Percentiles rank a stretch among this genome's conserved stretches.
These are phyloP conservation scores for Corythornis cristatus DNA, from an alignment of 2,113 vertebrate genomes.

Conservation along the genomic window DNA sequence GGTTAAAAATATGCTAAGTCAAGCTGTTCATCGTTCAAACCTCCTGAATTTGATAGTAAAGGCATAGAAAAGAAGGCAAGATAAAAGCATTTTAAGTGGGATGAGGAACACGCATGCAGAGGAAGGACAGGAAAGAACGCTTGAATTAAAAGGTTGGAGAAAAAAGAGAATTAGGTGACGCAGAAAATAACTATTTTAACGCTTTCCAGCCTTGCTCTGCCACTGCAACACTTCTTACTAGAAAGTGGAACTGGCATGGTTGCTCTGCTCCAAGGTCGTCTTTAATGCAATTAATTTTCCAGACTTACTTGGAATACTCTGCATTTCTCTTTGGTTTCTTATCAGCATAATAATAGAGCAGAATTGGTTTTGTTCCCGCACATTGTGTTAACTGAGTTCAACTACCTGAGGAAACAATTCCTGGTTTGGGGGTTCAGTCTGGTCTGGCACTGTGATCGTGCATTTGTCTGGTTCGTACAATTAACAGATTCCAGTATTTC, in stretches of 20 bases:
- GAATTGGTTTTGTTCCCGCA: neutral
- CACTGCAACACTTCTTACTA: conserved; percentile 11
- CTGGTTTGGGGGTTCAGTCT: neutral
- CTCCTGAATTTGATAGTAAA: conserved; percentile 82
- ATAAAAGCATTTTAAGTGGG: conserved; percentile 78
- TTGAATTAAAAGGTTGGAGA: conserved; percentile 40
- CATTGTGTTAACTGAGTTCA: neutral
- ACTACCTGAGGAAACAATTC: conserved; percentile 34
- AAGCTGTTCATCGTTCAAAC: conserved; percentile 81
- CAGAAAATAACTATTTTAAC: conserved; percentile 35
- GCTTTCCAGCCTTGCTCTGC: neutral
- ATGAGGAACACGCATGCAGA: conserved; percentile 38
- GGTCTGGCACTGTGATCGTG: neutral
- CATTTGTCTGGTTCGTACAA: neutral
- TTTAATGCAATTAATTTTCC: conserved; percentile 58
- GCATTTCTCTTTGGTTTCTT: neutral
- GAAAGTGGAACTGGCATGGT: conserved; percentile 24
- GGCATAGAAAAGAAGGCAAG: conserved; percentile 77
- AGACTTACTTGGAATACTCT: conserved; percentile 24
- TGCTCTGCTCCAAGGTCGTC: neutral
- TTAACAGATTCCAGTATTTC: neutral
- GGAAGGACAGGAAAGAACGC: conserved; percentile 53
- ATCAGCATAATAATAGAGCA: neutral
- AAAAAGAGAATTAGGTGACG: conserved; percentile 31
- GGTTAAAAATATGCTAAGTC: conserved; percentile 87